phyloP scores from a whole-genome alignment of 2,113 vertebrate genomes.

The Toxotes jaculatrix region DNA sequence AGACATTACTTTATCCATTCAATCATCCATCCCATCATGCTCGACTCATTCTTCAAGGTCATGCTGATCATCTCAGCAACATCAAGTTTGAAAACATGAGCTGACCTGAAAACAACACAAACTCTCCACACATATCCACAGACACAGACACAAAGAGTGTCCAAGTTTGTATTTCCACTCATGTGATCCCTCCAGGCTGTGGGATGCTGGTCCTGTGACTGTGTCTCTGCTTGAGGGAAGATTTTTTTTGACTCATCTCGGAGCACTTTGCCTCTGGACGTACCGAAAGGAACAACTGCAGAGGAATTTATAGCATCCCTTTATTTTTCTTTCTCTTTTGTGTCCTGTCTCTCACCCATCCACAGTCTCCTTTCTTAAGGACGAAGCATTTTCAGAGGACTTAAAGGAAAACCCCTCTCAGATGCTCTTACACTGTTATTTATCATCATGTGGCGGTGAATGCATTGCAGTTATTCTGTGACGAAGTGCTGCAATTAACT shows the following conservation, averaged over 20 bases:
- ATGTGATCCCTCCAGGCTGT: constrained; percentile 38
- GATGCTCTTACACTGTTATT: background rate
- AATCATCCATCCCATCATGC: background rate
- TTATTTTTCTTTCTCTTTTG: constrained; percentile 5
- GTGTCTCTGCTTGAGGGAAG: constrained; percentile 2
- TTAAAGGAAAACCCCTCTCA: background rate
- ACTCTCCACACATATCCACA: background rate
- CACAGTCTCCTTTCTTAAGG: background rate
- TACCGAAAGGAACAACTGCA: background rate
- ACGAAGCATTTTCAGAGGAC: background rate
- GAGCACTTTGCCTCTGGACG: constrained; percentile 16
- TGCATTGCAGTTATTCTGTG: background rate
- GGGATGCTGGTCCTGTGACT: constrained; percentile 50
- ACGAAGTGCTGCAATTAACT: constrained; percentile 22
- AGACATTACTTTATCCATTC: background rate
- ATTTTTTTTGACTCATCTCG: constrained; percentile 4
- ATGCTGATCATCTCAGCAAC: background rate
- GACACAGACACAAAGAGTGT: background rate
- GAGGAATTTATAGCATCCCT: constrained; percentile 19
- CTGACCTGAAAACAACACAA: background rate
- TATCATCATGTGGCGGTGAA: background rate
- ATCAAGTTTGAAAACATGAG: background rate
- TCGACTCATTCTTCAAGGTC: background rate
- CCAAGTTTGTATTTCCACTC: constrained; percentile 14
- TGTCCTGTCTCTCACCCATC: background rate